phyloP scores from a whole-genome alignment of 2,888 invertebrate species.

The Epistrophe eligans region DNA sequence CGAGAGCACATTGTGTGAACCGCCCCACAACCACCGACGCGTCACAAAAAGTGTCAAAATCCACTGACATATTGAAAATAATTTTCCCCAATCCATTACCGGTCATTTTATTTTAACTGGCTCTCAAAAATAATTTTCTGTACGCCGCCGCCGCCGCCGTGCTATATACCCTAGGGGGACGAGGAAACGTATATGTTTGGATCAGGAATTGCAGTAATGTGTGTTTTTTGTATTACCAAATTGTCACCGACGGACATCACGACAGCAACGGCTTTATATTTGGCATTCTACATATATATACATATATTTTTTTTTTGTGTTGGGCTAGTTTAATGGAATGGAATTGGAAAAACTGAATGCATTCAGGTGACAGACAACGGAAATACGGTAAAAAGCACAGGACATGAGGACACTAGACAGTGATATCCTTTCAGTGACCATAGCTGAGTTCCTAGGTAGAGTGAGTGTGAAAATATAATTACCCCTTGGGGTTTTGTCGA shows the following conservation, averaged over 20 bases:
- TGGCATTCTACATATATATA: neutral
- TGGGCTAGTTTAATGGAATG: slow-evolving; percentile 19
- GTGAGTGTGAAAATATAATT: slow-evolving; percentile 48
- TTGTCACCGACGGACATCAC: neutral
- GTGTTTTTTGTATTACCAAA: slow-evolving; percentile 22
- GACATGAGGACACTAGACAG: slow-evolving; percentile 34
- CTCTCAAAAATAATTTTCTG: slow-evolving; percentile 25
- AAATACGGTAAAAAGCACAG: slow-evolving; percentile 39
- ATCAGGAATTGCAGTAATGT: too few species aligned
- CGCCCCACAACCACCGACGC: too few species aligned
- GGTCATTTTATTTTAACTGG: slow-evolving; percentile 41
- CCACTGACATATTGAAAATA: slow-evolving; percentile 52
- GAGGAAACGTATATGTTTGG: neutral
- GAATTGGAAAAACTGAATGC: slow-evolving; percentile 13
- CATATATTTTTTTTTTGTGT: neutral
- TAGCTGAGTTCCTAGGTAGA: too few species aligned
- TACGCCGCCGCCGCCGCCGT: neutral
- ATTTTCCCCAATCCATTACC: slow-evolving; percentile 47
- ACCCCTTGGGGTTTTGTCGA: slow-evolving; percentile 17
- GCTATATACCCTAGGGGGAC: neutral
- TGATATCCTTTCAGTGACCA: slow-evolving; percentile 45
- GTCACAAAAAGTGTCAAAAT: slow-evolving; percentile 26
- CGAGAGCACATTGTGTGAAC: slow-evolving; percentile 13
- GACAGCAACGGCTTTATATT: neutral
- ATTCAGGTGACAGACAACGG: slow-evolving; percentile 48